Percentiles rank a stretch among this genome's conserved stretches.
Evolutionary conservation across 1,140 invertebrate genomes (phyloP).

Genomic region (Cephus cinctus): DNA sequence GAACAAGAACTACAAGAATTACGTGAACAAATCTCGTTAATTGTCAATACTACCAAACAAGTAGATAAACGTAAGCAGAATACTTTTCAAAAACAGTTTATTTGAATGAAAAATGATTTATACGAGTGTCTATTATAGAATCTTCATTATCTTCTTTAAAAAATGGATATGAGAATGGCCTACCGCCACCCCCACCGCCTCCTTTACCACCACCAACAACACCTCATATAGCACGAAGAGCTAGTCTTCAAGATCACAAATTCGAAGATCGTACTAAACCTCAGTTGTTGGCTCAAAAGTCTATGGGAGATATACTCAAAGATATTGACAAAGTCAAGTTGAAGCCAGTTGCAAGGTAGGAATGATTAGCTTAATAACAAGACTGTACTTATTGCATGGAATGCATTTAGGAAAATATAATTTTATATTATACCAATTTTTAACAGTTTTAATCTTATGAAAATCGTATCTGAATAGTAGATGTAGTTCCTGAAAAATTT

Average conservation of each 20-base stretch:
- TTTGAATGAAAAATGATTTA: not conserved
- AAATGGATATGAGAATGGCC: slow-evolving; percentile 27
- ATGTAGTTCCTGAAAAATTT: not conserved
- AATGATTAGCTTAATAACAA: not conserved
- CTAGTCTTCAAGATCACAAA: slow-evolving; percentile 53
- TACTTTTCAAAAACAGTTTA: slow-evolving; percentile 3
- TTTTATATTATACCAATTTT: not conserved
- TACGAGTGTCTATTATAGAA: slow-evolving; percentile 20
- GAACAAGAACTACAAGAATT: slow-evolving; percentile 53
- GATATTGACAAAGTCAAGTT: slow-evolving; percentile 48
- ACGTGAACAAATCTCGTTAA: slow-evolving; percentile 48
- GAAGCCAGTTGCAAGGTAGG: slow-evolving; percentile 46
- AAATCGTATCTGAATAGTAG: not conserved
- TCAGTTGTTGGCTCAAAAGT: slow-evolving; percentile 39
- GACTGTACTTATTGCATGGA: not conserved
- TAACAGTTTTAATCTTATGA: not conserved
- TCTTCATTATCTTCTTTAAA: slow-evolving; percentile 31
- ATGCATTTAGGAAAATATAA: not conserved
- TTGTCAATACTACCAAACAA: slow-evolving; percentile 45
- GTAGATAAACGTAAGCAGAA: slow-evolving; percentile 31
- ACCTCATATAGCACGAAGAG: slow-evolving; percentile 49
- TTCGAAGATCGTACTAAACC: slow-evolving; percentile 43
- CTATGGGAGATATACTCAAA: slow-evolving; percentile 46
- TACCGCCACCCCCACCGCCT: slow-evolving; percentile 38
- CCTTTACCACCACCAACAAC: slow-evolving; percentile 47